Evolutionary conservation across 2,797 vertebrate genomes (phyloP).

Genomic region (Botia kubotai): DNA sequence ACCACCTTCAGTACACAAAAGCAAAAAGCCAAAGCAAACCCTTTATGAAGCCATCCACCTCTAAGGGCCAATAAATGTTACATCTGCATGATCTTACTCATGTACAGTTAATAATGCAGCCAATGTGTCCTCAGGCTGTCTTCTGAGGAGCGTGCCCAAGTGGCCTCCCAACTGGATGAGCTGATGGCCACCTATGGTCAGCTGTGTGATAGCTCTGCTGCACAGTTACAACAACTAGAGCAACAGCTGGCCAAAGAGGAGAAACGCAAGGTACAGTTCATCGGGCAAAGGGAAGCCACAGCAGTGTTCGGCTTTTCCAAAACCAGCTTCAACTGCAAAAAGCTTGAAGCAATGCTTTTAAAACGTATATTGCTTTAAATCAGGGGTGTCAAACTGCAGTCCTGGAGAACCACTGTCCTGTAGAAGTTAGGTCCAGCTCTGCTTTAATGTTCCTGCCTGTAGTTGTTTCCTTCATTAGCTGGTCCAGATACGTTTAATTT

Average conservation of each 20-base stretch:
- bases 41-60: not conserved
- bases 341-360: conserved; percentile 48
- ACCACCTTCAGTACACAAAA: not conserved
- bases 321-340: conserved; percentile 45
- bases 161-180: conserved; percentile 83
- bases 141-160: conserved; percentile 84
- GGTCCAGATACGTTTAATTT: not conserved
- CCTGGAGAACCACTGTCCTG: not conserved
- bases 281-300: not conserved
- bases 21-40: not conserved
- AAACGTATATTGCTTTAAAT: conserved; percentile 50
- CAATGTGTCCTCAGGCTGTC: conserved; percentile 80
- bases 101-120: not conserved
- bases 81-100: not conserved
- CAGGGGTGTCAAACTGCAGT: not conserved
- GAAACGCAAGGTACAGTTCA: conserved; percentile 88
- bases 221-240: conserved; percentile 92
- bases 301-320: conserved; percentile 10
- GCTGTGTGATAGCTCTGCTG: conserved; percentile 84
- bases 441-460: too few relatives aligned
- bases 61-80: not conserved
- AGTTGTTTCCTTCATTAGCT: not conserved
- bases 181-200: conserved; percentile 86
- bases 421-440: not conserved
- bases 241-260: conserved; percentile 90